Evolutionary conservation across 2,113 vertebrate genomes (phyloP), one percentile per base, ranked within the genome.

Genomic region (Hipposideros armiger): DNA sequence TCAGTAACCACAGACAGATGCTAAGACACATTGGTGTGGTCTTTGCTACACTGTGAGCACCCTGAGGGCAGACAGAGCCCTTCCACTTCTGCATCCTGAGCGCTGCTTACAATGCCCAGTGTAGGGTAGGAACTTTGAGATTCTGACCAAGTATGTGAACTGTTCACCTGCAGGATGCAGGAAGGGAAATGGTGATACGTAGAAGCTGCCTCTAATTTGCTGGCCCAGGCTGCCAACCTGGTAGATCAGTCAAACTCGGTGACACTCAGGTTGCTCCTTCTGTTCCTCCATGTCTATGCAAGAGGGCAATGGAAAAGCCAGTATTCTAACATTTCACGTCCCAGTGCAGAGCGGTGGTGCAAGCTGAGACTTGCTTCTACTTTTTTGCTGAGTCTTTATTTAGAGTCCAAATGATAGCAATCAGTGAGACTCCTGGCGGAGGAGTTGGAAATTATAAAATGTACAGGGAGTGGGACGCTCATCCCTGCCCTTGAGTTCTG

Each of bases 31-130:
- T 15, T 0, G 0, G 5, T 3, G 2, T 20, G 10, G 72, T 11
- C 72, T 58, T 30, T 30, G 47, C 58, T 20, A 24, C 58, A 5
- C 47, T 5, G 6, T 4, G 66, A 85, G 50, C 26, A 78, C 32
- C 72, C 30, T 20, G 47, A 66, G 26, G 36, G 5, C 24, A 64
- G n/a, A 24, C 4, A 0, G 22, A 36, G 26, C 60, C 40, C 20
- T 62, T 19, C 40, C 69, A 42, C 32, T 15, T 15, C 58, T n/a
- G 32, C 13, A 0, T 45, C n/a, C 62, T 36, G 60, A n/a, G 32
- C 72, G 5, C n/a, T 4, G 0, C 0, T 11, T 24, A 40, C 24
- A 47, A 22, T 17, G n/a, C 24, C 42, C 1, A 3, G 14, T 8
- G 7, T 10, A 24, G 47, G 11, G 32, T 7, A 58, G 66, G 42